These are phyloP conservation scores for Polymixis flavicincta DNA, from an alignment of 2,888 invertebrate genomes.

Conservation along the genomic window DNA sequence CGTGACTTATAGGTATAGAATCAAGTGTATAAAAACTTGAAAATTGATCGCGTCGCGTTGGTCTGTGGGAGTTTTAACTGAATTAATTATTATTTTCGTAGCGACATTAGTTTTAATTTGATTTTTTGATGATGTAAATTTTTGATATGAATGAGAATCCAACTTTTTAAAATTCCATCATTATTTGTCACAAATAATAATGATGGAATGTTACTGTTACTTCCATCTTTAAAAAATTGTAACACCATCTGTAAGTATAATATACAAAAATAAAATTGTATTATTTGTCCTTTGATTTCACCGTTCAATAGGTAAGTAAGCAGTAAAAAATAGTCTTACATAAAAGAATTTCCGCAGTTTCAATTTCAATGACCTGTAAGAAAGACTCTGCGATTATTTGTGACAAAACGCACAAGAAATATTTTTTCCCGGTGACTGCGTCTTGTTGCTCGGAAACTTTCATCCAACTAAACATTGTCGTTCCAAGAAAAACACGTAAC, in stretches of 20 bases:
- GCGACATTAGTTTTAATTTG: not conserved
- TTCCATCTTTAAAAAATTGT: not conserved
- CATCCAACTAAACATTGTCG: conserved; percentile 51
- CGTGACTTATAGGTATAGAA: no score
- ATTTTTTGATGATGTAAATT: not conserved
- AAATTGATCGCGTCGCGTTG: no score
- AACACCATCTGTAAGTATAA: not conserved
- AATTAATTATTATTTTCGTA: not conserved
- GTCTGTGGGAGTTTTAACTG: no score
- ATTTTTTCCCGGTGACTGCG: conserved; percentile 43
- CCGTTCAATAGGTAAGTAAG: not conserved
- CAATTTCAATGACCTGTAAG: conserved; percentile 40
- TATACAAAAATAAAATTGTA: not conserved
- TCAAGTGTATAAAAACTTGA: no score
- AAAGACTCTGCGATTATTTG: conserved; percentile 43
- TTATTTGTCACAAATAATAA: no score
- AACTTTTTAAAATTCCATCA: not conserved
- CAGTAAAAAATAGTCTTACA: not conserved
- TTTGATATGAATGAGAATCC: not conserved
- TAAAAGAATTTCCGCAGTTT: conserved; percentile 18
- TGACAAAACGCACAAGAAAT: conserved; percentile 51
- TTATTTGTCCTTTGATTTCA: not conserved
- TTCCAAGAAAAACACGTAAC: conserved; percentile 60
- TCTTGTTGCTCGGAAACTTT: conserved; percentile 44
- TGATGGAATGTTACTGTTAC: no score